Evolutionary conservation across 1,140 invertebrate species (phyloP).

Genomic region (Drosophila yakuba): DNA sequence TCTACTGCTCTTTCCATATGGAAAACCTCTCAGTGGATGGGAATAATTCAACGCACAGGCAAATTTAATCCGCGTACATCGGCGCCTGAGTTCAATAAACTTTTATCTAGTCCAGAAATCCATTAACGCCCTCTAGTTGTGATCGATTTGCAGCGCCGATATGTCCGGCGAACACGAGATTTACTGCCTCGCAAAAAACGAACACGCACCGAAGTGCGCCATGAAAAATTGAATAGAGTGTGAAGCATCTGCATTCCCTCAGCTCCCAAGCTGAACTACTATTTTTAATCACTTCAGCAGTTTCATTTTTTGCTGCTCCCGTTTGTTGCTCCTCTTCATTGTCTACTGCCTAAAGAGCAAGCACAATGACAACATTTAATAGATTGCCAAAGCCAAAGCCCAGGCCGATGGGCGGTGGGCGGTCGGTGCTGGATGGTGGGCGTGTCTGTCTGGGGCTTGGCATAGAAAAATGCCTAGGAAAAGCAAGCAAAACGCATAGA

Average conservation of each 20-base stretch:
- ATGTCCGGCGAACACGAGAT: conserved; percentile 13
- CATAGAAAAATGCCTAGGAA: conserved; percentile 65
- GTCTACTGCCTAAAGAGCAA: conserved; percentile 62
- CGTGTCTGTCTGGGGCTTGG: conserved; percentile 24
- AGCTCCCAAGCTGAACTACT: conserved; percentile 32
- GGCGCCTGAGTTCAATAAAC: conserved; percentile 67
- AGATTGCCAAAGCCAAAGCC: conserved; percentile 63
- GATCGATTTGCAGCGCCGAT: conserved; percentile 53
- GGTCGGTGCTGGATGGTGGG: neutral
- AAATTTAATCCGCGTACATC: conserved; percentile 56
- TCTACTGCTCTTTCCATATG: conserved; percentile 3
- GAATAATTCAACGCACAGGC: conserved; percentile 20
- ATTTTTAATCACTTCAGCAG: conserved; percentile 81
- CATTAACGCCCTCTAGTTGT: conserved; percentile 71
- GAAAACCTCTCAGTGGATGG: neutral
- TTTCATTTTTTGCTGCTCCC: conserved; percentile 50
- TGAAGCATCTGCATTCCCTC: too few species aligned
- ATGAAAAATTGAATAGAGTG: conserved; percentile 24
- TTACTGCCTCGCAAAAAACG: conserved; percentile 25
- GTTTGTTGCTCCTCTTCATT: conserved; percentile 44
- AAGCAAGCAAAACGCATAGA: conserved; percentile 42
- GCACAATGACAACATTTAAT: conserved; percentile 81
- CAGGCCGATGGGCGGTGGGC: neutral
- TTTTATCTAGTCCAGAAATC: conserved; percentile 75
- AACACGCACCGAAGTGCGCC: conserved; percentile 49